These are phyloP conservation scores for Opisthocomus hoazin DNA, from an alignment of 2,113 vertebrate genomes.

Conservation along the genomic window DNA sequence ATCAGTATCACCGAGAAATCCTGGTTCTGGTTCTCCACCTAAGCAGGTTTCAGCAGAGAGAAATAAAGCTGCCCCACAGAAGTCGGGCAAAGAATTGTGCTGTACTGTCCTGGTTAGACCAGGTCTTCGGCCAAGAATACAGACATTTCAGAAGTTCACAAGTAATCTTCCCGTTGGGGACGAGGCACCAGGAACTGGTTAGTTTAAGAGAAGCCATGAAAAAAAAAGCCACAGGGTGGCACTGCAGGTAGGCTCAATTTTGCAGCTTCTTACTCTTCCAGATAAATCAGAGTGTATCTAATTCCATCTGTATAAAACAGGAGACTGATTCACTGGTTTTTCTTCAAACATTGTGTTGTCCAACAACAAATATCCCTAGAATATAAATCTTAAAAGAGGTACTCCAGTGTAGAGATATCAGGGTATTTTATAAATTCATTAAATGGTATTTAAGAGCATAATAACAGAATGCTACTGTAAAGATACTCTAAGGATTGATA, in stretches of 20 bases:
- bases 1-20: not conserved
- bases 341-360: not conserved
- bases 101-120: not conserved
- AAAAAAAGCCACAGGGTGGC: constrained; percentile 43
- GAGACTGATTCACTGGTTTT: not conserved
- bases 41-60: not conserved
- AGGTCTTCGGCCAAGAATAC: not conserved
- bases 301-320: not conserved
- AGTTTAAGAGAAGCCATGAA: not conserved
- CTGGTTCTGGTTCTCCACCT: not conserved
- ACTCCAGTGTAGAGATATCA: not conserved
- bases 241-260: not conserved
- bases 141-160: not conserved
- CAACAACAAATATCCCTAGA: not conserved
- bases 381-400: not conserved
- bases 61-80: not conserved
- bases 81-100: not conserved
- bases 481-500: not conserved
- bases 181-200: not conserved
- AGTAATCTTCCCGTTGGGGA: fast-evolving
- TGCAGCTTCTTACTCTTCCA: not conserved
- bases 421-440: not conserved
- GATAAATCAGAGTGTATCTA: not conserved
- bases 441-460: not conserved
- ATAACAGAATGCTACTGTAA: not conserved